A percentile compares a stretch with the other conserved stretches of the same genome.
phyloP scores from a whole-genome alignment of 2,113 vertebrate species.

The Gopherus flavomarginatus region DNA sequence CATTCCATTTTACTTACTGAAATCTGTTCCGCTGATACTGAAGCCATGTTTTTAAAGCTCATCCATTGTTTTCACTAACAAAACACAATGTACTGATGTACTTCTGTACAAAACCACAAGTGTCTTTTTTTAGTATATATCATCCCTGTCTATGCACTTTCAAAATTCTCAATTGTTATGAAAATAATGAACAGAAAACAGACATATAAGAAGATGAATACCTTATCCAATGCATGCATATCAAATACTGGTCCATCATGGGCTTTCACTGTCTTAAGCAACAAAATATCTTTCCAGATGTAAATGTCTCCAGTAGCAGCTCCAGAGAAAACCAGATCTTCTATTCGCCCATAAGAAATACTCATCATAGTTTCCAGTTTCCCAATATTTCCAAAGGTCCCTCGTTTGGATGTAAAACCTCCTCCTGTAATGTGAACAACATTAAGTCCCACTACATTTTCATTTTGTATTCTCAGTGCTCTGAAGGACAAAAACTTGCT shows the following conservation, averaged over 20 bases:
- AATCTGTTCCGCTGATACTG: accelerated
- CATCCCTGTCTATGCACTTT: background rate
- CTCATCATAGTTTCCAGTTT: slow-evolving; percentile 98
- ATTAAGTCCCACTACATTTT: background rate
- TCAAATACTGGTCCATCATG: slow-evolving; percentile 97
- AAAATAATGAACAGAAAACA: background rate
- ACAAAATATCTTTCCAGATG: slow-evolving; percentile 92
- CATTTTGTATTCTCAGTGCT: background rate
- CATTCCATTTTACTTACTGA: background rate
- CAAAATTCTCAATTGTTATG: background rate
- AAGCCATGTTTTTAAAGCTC: background rate
- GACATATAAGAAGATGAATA: slow-evolving; percentile 32
- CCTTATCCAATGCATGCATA: slow-evolving; percentile 98
- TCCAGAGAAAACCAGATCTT: slow-evolving; percentile 94
- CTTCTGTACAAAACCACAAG: background rate
- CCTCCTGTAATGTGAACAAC: slow-evolving; percentile 82
- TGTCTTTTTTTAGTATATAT: background rate
- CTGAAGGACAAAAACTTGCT: background rate
- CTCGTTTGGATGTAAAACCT: slow-evolving; percentile 93
- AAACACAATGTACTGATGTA: background rate
- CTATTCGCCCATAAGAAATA: slow-evolving; percentile 89
- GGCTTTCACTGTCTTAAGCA: slow-evolving; percentile 95
- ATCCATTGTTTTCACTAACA: background rate
- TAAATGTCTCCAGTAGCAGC: slow-evolving; percentile 96
- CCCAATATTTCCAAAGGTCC: slow-evolving; percentile 88